Percentiles rank a stretch among this genome's conserved stretches.
phyloP scores from a whole-genome alignment of 2,113 vertebrate species.

The Upupa epops region DNA sequence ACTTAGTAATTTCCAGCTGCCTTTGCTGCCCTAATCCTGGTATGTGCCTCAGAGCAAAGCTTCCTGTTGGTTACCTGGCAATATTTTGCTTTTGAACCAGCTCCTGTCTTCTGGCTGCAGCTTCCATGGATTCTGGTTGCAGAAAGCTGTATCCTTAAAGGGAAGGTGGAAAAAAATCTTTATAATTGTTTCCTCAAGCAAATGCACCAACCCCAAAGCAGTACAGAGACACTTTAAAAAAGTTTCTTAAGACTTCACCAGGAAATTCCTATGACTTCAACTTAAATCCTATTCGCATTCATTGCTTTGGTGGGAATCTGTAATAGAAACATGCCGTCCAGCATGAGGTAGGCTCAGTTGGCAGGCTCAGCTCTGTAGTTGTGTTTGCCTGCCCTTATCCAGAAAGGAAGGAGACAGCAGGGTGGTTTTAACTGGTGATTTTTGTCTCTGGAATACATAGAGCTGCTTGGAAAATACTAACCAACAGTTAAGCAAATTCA shows the following conservation, averaged over 20 bases:
- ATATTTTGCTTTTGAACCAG: slow-evolving; percentile 91
- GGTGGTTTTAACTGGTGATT: not conserved
- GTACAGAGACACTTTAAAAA: not conserved
- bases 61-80: slow-evolving; percentile 82
- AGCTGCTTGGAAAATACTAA: not conserved
- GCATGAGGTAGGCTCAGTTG: not conserved
- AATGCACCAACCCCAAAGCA: not conserved
- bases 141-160: slow-evolving; percentile 84
- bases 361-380: not conserved
- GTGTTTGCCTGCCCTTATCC: not conserved
- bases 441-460: not conserved
- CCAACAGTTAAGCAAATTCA: not conserved
- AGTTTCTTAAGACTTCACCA: not conserved
- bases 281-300: not conserved
- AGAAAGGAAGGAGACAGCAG: not conserved
- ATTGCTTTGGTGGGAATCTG: not conserved
- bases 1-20: not conserved
- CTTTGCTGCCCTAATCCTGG: not conserved
- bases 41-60: not conserved
- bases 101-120: slow-evolving; percentile 89
- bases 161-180: not conserved
- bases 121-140: slow-evolving; percentile 88
- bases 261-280: not conserved
- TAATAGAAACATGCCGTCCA: not conserved
- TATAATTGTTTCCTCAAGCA: not conserved